Base-by-base conservation (phyloP, 1,140 invertebrate genomes). In the Cheumatopsyche charites region DNA sequence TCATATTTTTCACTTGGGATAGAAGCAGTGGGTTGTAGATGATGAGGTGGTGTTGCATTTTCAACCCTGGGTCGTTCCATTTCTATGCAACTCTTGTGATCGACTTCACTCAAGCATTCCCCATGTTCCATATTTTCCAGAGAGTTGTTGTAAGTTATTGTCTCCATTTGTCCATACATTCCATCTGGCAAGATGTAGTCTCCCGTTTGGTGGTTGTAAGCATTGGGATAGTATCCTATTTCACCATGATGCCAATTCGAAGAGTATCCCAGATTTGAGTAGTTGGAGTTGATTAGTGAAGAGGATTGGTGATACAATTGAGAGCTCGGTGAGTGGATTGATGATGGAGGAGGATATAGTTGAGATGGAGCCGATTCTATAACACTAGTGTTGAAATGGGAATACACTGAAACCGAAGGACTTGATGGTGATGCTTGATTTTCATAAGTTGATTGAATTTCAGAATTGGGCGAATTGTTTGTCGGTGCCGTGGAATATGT, bases 401-500 rank as follows among this genome's bases (percentile, higher is more conserved):
- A 61, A 1, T 0, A 42, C 19, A 66, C 41, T 12, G 70, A 19
- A 13, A 45, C 26, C 12, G 47, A 21, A 3, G 71, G 74, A 63
- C 74, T 75, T 1, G 67, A 47, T 0, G 74, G 74, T 2, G 71
- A 52, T 1, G 70, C 55, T 6, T 66, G 62, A 11, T 62, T 41
- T 70, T 71, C 70, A 36, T 68, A 12, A 79, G 79, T 72, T 79
- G 83, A 66, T 81, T 80, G 72, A 80, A 82, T 67, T 82, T 83
- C 11, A 4, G 29, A 36, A 9, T 9, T 36, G 79, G 80, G 13
- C 78, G 82, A 75, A 69, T 81, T 82, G 9, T 81, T 77, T 19
- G 80, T 77, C 1, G 81, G 77, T 4, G 82, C 78, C 5, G 80
- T 78, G 0, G 81, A 71, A 5, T 81, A 68, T 0, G 81, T 75